Base-by-base conservation (phyloP, 2,113 vertebrate species). In the Campylomormyrus numenius region DNA sequence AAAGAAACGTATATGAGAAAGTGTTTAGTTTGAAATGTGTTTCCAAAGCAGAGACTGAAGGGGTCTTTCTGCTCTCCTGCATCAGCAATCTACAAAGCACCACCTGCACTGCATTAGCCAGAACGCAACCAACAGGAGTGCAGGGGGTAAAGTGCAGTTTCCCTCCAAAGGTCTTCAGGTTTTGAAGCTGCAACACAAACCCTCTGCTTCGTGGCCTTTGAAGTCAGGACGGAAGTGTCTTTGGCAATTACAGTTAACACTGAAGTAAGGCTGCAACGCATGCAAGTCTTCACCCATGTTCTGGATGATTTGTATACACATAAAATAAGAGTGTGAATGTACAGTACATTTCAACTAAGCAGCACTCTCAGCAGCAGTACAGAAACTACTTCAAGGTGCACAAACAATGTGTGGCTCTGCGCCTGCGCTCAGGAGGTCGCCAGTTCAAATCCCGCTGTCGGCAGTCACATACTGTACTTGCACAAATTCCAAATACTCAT, bases 61-160 rank as follows among this genome's bases (percentile, higher is more conserved):
- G 10, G 66, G 19, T 56, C 27, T 24, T 56, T 35, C 48, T 66
- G 62, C 50, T 88, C 46, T 19, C 46, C 10, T 39, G 24, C 8
- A 87, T 35, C 89, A 91, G 19, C 19, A 58, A 50, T 8, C 48
- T 87, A 35, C 88, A 39, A 70, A 46, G 66, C n/a, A 53, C 89
- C 91, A 92, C 90, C 91, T 94, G 93, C 90, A 90, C 91, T 62
- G 90, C 89, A 91, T 93, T 87, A 93, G 48, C 9, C 70, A 62
- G 42, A 50, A 74, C 4, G 17, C 66, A 74, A 77, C 66, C 21
- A 15, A 88, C 35, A 45, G 11, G 1, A 24, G 56, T 11, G 0
- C 49, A 66, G 62, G 56, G 42, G 49, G 19, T 31, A 5, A 2
- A 87, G 31, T 53, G 31, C 31, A 35, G 19, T 52, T 86, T 83